Evolutionary conservation across 2,888 invertebrate genomes (phyloP).

Genomic region (Latheticus oryzae): DNA sequence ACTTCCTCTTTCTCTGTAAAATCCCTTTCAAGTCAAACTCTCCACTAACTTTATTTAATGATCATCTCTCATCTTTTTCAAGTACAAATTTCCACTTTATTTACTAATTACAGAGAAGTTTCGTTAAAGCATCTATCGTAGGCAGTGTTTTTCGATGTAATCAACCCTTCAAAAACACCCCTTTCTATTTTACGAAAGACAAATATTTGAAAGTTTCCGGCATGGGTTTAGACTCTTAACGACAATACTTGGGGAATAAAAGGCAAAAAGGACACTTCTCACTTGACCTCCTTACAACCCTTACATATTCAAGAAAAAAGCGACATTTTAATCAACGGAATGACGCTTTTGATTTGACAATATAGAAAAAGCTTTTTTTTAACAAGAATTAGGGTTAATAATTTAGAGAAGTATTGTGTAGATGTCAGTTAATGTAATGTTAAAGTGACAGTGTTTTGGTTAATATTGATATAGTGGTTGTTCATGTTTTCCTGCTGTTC

Average conservation of each 20-base stretch:
- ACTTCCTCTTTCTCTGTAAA: too few relatives aligned
- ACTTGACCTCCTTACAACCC: conserved; percentile 49
- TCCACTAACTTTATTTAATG: conserved; percentile 39
- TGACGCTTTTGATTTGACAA: too few relatives aligned
- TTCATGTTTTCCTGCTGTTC: conserved; percentile 16
- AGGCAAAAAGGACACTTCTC: conserved; percentile 44
- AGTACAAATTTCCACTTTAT: conserved; percentile 40
- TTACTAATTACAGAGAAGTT: conserved; percentile 39
- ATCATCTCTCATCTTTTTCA: conserved; percentile 36
- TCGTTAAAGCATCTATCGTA: conserved; percentile 37
- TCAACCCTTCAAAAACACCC: conserved; percentile 20
- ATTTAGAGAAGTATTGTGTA: conserved; percentile 14
- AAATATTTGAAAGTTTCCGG: conserved; percentile 41
- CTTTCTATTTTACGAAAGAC: too few relatives aligned
- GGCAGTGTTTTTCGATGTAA: conserved; percentile 19
- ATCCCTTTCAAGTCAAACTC: too few relatives aligned
- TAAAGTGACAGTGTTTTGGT: conserved; percentile 14
- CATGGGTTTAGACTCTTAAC: conserved; percentile 32
- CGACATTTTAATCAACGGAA: too few relatives aligned
- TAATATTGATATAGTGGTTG: conserved; percentile 32
- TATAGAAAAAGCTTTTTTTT: too few relatives aligned
- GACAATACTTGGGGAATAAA: conserved; percentile 35
- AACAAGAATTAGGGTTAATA: too few relatives aligned
- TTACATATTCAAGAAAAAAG: conserved; percentile 30
- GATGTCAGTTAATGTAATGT: conserved; percentile 31